A percentile compares a stretch with the other conserved stretches of the same genome.
Conservation (phyloP, 2,797 vertebrate genomes). For the Gymnodraco acuticeps region DNA sequence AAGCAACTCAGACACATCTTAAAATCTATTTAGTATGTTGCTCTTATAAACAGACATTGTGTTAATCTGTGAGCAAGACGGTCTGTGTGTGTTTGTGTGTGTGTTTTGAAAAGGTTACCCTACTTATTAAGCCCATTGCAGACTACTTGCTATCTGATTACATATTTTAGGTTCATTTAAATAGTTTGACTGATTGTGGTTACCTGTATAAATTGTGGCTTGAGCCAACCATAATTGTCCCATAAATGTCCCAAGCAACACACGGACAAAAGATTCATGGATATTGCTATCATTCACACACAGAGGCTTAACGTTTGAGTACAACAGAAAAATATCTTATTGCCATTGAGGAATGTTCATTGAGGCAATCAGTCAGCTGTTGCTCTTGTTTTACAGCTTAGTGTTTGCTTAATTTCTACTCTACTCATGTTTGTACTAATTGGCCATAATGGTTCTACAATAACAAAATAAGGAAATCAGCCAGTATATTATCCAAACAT, state of each 20-base stretch:
- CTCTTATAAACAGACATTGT: neutral
- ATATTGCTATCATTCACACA: neutral
- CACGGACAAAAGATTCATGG: slow-evolving; percentile 2
- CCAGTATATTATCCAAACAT: neutral
- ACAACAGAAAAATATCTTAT: slow-evolving; percentile 1
- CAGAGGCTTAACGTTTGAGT: slow-evolving; percentile 6
- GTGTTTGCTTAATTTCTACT: neutral
- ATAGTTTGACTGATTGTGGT: slow-evolving; percentile 12
- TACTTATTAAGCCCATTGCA: neutral
- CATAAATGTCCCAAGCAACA: slow-evolving; percentile 21
- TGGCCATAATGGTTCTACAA: slow-evolving; percentile 2
- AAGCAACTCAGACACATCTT: slow-evolving; percentile 4
- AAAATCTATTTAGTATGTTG: neutral
- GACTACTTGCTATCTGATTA: slow-evolving; percentile 7
- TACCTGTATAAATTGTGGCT: neutral
- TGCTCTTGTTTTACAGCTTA: neutral
- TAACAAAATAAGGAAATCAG: slow-evolving; percentile 1
- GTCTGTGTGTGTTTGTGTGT: neutral
- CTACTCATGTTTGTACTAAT: neutral
- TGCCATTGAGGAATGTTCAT: slow-evolving; percentile 9
- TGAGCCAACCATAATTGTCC: slow-evolving; percentile 8
- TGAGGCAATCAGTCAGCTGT: slow-evolving; percentile 15
- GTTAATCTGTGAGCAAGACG: neutral
- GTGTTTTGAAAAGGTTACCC: slow-evolving; percentile 3
- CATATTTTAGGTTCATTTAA: neutral